phyloP scores from a whole-genome alignment of 2,113 vertebrate species.

The Indri indri region DNA sequence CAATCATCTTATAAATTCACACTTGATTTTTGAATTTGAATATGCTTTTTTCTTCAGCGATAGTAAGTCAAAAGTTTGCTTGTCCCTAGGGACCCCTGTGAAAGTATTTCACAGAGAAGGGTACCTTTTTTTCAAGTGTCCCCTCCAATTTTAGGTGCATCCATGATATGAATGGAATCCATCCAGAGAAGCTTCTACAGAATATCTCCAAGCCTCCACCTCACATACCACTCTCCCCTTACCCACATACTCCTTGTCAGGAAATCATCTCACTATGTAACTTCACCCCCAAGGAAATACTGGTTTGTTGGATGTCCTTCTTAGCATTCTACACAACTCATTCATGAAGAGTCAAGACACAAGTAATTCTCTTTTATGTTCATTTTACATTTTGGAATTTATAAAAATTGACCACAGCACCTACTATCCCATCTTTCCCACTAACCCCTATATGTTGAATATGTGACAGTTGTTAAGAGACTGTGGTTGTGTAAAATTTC shows the following conservation, averaged over 20 bases:
- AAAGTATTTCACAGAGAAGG: background rate
- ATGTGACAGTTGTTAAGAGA: background rate
- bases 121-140: background rate
- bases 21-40: conserved; percentile 41
- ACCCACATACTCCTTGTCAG: background rate
- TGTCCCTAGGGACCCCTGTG: background rate
- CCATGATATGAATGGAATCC: background rate
- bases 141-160: background rate
- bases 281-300: background rate
- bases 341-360: background rate
- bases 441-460: background rate
- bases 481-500: background rate
- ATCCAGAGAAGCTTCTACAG: background rate
- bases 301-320: background rate
- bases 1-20: background rate
- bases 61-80: background rate
- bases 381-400: background rate
- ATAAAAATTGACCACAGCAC: background rate
- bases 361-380: background rate
- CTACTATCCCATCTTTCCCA: background rate
- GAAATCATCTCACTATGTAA: background rate
- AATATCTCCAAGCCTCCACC: background rate
- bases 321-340: background rate
- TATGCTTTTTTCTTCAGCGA: background rate
- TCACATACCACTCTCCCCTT: background rate